Evolutionary conservation across 2,888 invertebrate genomes (phyloP).

Genomic region (Ectemnius cavifrons): DNA sequence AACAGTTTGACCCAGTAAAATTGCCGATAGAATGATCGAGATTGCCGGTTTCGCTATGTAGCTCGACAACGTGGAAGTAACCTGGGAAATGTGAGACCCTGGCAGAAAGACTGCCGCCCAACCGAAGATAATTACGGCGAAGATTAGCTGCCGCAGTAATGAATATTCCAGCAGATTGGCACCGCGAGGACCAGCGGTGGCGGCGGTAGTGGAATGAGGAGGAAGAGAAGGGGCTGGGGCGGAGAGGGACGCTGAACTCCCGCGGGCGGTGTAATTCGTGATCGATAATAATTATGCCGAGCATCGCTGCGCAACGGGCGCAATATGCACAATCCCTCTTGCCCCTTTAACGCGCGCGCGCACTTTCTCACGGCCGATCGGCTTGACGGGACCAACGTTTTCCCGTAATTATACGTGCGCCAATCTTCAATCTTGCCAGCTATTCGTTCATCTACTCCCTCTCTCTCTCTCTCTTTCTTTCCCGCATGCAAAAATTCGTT

Average conservation of each 20-base stretch:
- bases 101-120: conserved; percentile 20
- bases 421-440: neutral
- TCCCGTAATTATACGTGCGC: neutral
- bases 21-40: no score
- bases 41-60: no score
- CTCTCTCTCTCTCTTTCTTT: conserved; percentile 18
- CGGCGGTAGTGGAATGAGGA: no score
- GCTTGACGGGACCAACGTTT: conserved; percentile 3
- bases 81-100: conserved; percentile 23
- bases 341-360: neutral
- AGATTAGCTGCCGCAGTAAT: conserved; percentile 56
- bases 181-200: conserved; percentile 34
- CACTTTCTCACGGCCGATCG: neutral
- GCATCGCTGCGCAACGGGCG: conserved; percentile 43
- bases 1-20: no score
- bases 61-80: conserved; percentile 9
- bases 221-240: no score
- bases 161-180: conserved; percentile 59
- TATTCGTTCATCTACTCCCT: conserved; percentile 7
- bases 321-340: conserved; percentile 49
- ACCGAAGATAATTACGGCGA: conserved; percentile 50
- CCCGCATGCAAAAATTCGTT: conserved; percentile 17
- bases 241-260: conserved; percentile 38
- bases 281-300: conserved; percentile 63
- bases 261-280: conserved; percentile 54